Base-by-base conservation (phyloP, 2,888 invertebrate genomes). In the Ligdia adustata region DNA sequence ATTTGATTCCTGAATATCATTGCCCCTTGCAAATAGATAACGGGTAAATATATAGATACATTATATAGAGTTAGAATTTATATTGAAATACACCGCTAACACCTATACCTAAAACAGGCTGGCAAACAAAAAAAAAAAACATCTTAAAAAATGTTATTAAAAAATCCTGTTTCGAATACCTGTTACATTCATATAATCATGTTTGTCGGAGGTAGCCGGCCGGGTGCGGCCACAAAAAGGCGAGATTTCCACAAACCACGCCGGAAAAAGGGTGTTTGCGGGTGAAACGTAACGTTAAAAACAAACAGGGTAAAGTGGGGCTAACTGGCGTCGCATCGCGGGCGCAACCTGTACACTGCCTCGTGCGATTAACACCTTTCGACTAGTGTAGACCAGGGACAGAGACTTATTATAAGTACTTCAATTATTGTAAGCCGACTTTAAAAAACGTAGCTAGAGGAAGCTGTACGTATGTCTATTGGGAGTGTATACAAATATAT, bases 231-330 rank as follows among this genome's bases (percentile, higher is more conserved):
- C 60, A 69, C 67, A 72, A 82, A 81, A 82, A 81, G 73, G 77
- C 73, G 78, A 72, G 73, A 76, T 74, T 87, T 87, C 86, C 76
- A 82, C 77, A 79, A 79, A 88, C 67, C 74, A 68, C 63, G 69
- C 75, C 86, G 87, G 88, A 86, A 22, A 86, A 79, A 81, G 75
- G 79, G 76, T 75, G 79, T 82, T 84, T 78, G 76, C 74, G 72
- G 83, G 83, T 76, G 65, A 77, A 83, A 82, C 69, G 78, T 86
- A 87, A 87, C 70, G 67, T 68, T 67, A 69, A 79, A 68, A 74
- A 78, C 75, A 84, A 88, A 89, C 60, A 86, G 81, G 82, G 75
- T 79, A 80, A 78, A 80, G 80, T 82, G 78, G 72, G 77, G 57
- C 78, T 82, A 83, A 82, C 80, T 71, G 76, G 76, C 69, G 70